phyloP scores from a whole-genome alignment of 2,113 vertebrate species.

The Tragelaphus scriptus region DNA sequence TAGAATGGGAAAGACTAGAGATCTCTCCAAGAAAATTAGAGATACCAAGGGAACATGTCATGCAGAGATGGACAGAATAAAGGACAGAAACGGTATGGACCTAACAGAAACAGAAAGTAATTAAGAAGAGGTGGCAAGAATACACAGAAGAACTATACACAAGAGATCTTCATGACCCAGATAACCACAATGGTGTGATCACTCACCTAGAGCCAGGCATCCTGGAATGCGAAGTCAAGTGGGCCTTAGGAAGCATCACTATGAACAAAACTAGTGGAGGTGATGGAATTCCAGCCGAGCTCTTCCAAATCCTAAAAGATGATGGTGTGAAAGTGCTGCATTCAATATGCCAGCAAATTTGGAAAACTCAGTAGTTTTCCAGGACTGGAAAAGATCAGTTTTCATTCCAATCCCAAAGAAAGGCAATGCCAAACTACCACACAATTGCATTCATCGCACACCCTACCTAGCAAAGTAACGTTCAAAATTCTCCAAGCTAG shows the following conservation, averaged over 20 bases:
- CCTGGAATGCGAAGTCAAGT: neutral
- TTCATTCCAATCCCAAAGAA: neutral
- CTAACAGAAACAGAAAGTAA: neutral
- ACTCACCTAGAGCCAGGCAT: neutral
- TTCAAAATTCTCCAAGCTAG: neutral
- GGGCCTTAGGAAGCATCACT: neutral
- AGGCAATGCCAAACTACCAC: neutral
- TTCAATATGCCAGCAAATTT: neutral
- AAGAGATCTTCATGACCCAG: neutral
- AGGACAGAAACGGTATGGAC: neutral
- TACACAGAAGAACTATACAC: neutral
- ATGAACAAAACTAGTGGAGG: neutral
- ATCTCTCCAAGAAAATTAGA: neutral
- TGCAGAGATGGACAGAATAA: neutral
- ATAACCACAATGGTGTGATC: neutral
- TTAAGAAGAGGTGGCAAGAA: neutral
- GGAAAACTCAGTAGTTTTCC: neutral
- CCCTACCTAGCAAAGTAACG: neutral
- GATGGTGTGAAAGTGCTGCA: neutral
- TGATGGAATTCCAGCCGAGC: neutral
- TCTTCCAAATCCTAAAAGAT: neutral
- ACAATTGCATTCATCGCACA: neutral
- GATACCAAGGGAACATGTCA: neutral
- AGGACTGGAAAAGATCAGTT: neutral
- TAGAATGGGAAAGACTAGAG: neutral